Evolutionary conservation across 2,797 vertebrate genomes (phyloP).

Genomic region (Coranthus polyacanthus): DNA sequence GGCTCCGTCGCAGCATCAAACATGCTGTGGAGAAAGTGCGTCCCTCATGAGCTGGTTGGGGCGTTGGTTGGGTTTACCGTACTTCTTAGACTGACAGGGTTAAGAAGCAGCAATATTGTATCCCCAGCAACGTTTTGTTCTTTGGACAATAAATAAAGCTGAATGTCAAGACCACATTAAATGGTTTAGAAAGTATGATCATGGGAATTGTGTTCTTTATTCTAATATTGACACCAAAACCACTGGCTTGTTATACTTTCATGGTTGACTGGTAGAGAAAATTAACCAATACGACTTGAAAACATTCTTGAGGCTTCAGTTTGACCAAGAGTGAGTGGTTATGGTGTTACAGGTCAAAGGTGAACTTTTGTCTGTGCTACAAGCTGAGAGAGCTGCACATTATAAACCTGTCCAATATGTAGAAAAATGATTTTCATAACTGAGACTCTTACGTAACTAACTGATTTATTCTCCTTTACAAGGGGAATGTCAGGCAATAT

Average conservation of each 20-base stretch:
- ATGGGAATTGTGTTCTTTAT: constrained; percentile 51
- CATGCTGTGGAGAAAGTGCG: constrained; percentile 32
- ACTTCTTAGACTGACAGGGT: constrained; percentile 24
- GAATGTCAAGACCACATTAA: constrained; percentile 57
- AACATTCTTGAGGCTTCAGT: constrained; percentile 55
- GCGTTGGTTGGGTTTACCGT: constrained; percentile 26
- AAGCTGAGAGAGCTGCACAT: constrained; percentile 19
- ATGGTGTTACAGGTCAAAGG: constrained; percentile 54
- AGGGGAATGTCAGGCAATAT: constrained; percentile 15
- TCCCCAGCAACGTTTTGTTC: neutral
- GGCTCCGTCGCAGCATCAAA: constrained; percentile 53
- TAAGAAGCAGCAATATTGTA: constrained; percentile 43
- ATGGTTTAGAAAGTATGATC: constrained; percentile 58
- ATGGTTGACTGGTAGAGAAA: constrained; percentile 66
- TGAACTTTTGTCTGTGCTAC: constrained; percentile 46
- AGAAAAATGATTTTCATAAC: constrained; percentile 67
- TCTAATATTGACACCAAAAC: constrained; percentile 48
- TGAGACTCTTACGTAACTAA: constrained; percentile 11
- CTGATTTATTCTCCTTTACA: constrained; percentile 49
- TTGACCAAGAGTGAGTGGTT: constrained; percentile 57
- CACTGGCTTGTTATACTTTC: constrained; percentile 64
- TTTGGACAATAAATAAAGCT: constrained; percentile 54
- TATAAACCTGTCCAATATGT: constrained; percentile 45
- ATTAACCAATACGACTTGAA: constrained; percentile 62
- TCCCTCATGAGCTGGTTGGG: constrained; percentile 34